These are phyloP conservation scores for Centropristis striata DNA, from an alignment of 2,113 vertebrate species.

Conservation along the genomic window DNA sequence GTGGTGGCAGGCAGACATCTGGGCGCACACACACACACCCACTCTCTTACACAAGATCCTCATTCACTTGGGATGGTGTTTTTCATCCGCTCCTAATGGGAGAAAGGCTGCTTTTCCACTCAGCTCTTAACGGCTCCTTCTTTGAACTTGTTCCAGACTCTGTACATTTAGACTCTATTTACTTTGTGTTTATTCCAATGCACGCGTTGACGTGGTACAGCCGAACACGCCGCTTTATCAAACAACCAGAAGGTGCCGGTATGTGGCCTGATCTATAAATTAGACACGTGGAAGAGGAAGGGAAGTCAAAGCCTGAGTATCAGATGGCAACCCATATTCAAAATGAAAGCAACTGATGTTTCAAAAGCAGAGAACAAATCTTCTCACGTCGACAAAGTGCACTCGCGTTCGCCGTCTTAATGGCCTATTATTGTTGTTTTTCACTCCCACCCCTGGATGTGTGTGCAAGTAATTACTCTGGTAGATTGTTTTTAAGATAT, in stretches of 20 bases:
- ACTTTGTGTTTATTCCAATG: background rate
- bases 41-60: background rate
- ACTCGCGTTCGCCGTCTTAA: constrained; percentile 10
- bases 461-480: constrained; percentile 38
- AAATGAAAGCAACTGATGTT: background rate
- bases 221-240: constrained; percentile 11
- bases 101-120: constrained; percentile 22
- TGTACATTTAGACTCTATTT: constrained; percentile 2
- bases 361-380: constrained; percentile 23
- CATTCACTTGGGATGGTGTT: constrained; percentile 7
- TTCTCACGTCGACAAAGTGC: constrained; percentile 10
- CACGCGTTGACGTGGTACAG: background rate
- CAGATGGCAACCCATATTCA: background rate
- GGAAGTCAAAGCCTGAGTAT: constrained; percentile 5
- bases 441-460: constrained; percentile 10
- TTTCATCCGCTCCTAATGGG: constrained; percentile 25
- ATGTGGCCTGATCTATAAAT: constrained; percentile 8
- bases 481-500: constrained; percentile 37
- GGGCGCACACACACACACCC: background rate
- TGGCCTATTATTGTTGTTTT: constrained; percentile 37
- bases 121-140: background rate
- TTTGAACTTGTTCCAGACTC: constrained; percentile 20
- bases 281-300: background rate
- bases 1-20: constrained; percentile 25
- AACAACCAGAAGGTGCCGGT: constrained; percentile 5